Percentiles rank a stretch among this genome's conserved stretches.
Evolutionary conservation across 2,888 invertebrate species (phyloP).

Genomic region (Meteorus colon): DNA sequence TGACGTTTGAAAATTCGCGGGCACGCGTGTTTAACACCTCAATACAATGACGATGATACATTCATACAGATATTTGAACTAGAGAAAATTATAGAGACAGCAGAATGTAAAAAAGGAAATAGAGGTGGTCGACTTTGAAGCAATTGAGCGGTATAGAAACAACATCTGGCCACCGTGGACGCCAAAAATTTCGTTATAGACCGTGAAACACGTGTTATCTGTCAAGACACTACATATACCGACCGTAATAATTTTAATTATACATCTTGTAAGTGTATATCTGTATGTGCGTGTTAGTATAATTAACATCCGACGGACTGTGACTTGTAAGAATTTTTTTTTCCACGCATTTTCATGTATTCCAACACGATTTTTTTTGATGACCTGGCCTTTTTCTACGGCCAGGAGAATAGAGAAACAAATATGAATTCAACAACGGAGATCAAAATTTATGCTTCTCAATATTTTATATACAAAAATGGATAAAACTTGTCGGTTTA

Average conservation of each 20-base stretch:
- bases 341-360: background rate
- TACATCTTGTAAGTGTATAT: background rate
- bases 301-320: background rate
- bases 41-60: background rate
- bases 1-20: constrained; percentile 40
- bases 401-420: background rate
- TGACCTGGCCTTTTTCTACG: constrained; percentile 11
- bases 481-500: too few species aligned
- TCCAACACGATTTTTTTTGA: background rate
- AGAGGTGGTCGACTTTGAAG: constrained; percentile 34
- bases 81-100: constrained; percentile 26
- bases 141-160: constrained; percentile 23
- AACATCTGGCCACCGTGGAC: constrained; percentile 36
- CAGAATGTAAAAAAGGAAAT: constrained; percentile 38
- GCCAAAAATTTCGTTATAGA: constrained; percentile 19
- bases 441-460: too few species aligned
- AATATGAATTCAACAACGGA: background rate
- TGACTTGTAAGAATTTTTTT: constrained; percentile 2
- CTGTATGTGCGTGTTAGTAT: constrained; percentile 5
- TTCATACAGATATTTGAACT: background rate
- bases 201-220: constrained; percentile 27
- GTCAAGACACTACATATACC: constrained; percentile 14
- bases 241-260: constrained; percentile 34
- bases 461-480: too few species aligned
- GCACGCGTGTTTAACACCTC: constrained; percentile 42